Evolutionary conservation across 2,113 vertebrate species (phyloP), one percentile per base, ranked within the genome.

Genomic region (Naja naja): DNA sequence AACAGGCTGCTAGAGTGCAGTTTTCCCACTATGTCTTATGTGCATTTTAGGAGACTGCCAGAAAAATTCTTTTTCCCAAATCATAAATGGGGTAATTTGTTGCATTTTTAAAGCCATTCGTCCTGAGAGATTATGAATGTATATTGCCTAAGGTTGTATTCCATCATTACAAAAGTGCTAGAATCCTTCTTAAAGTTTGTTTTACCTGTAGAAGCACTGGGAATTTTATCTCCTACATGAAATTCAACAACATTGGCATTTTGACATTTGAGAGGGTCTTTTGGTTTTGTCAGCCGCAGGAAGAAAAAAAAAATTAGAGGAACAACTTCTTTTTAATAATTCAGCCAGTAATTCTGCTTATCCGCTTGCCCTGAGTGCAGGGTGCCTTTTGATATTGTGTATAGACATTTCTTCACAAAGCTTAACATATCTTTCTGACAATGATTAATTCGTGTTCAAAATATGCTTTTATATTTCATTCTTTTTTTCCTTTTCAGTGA

Each of bases 61-160:
- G 94, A 97, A 95, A 96, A 96, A 94, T 95, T 94, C 52, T 86
- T 95, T 89, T 64, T 30, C 69, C 95, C 94, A 96, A 94, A 89
- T 89, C 34, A 95, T 91, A 97, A 97, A 95, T 49, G 95, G 94
- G 94, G 95, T 97, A 95, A 96, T 91, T 95, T 89, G 92, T 93
- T 97, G 96, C 95, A 96, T 97, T 97, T 97, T 97, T 97, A 97
- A 97, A 97, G 94, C 96, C 95, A 96, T 97, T 97, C 43, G 34
- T 97, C 97, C 97, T 97, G 95, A 94, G 97, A 97, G 97, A 97
- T 97, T 96, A 95, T 96, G 96, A 97, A 96, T 97, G 97, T 97
- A 96, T 96, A 96, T 96, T 94, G 97, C 98, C 97, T 97, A 94
- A 91, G 97, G 97, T 97, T 95, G 91, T 97, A 97, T 97, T 97